Conservation (phyloP, 1,140 invertebrate species). For the Coelopa frigida region DNA sequence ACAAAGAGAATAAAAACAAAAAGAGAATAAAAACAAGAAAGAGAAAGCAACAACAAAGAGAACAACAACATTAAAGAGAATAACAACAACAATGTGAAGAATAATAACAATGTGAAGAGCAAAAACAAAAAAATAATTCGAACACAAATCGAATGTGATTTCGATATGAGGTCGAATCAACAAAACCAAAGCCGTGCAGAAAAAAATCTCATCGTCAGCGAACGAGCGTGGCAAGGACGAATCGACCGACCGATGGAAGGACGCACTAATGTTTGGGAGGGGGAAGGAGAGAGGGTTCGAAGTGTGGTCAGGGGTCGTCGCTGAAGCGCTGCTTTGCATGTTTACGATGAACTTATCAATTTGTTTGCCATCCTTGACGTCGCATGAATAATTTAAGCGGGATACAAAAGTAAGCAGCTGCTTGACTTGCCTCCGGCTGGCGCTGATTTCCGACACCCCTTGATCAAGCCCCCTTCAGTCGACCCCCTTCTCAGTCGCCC, state of each 20-base stretch:
- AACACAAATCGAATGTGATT: conserved; percentile 9
- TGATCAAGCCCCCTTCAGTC: too few relatives aligned
- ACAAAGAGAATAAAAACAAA: conserved; percentile 1
- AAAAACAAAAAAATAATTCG: background rate
- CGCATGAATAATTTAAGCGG: conserved; percentile 8
- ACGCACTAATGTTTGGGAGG: background rate
- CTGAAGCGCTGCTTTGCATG: background rate
- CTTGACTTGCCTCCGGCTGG: too few relatives aligned
- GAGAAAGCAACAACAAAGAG: background rate
- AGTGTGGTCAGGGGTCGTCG: background rate
- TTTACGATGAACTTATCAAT: conserved; percentile 10
- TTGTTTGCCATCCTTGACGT: conserved; percentile 7
- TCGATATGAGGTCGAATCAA: conserved; percentile 6
- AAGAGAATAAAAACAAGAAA: background rate
- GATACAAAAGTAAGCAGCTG: too few relatives aligned
- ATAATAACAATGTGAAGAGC: background rate
- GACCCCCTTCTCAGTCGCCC: too few relatives aligned
- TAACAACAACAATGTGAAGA: conserved; percentile 6
- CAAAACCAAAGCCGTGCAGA: background rate
- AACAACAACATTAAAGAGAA: conserved; percentile 3
- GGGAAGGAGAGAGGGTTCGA: background rate
- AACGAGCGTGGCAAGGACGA: too few relatives aligned
- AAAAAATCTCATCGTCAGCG: conserved; percentile 7
- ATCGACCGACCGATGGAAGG: too few relatives aligned
- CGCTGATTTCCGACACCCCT: too few relatives aligned